Base-by-base conservation (phyloP, 2,797 vertebrate genomes). In the Salarias fasciatus region DNA sequence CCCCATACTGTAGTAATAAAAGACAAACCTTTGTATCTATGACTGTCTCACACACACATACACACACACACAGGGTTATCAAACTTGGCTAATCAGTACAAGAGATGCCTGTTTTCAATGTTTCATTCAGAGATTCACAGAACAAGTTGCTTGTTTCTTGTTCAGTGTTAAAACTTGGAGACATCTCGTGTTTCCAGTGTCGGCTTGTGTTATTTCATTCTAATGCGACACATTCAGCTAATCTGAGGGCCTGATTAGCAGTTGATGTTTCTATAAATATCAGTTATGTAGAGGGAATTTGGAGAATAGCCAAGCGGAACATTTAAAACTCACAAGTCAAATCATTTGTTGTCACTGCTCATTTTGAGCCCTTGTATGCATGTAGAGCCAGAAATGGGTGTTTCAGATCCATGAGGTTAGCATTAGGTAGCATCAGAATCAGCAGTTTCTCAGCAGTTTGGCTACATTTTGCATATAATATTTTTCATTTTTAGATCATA, bases 31-130 rank as follows among this genome's bases (percentile, higher is more conserved):
- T 31, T 79, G 75, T 72, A 40, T 35, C 57, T 52, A 49, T 50
- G 61, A 58, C 31, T 56, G 40, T 33, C 30, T 31, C 30, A 3
- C 18, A 24, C 18, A 24, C 18, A 3, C 18, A 3, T 18, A 24
- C 18, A 24, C n/a, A 8, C 15, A 72, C 46, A 51, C 47, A 43
- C 13, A 0, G 33, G 13, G 41, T 53, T 28, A 71, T 69, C 40
- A 69, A 65, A 72, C 29, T 11, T 43, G 30, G 64, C 48, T 58
- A 47, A 68, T 54, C 24, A 33, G 44, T 18, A 77, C 51, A 80
- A 42, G 6, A 53, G 14, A 41, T 6, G 4, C 54, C 51, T 79
- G 42, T 61, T 37, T 56, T 31, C 2, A 42, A 33, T 5, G 8
- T 36, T 75, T 63, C 8, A 58, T 38, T 68, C 41, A 36, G 11